Evolutionary conservation across 1,140 invertebrate genomes (phyloP).

Genomic region (Pentalonia nigronervosa): DNA sequence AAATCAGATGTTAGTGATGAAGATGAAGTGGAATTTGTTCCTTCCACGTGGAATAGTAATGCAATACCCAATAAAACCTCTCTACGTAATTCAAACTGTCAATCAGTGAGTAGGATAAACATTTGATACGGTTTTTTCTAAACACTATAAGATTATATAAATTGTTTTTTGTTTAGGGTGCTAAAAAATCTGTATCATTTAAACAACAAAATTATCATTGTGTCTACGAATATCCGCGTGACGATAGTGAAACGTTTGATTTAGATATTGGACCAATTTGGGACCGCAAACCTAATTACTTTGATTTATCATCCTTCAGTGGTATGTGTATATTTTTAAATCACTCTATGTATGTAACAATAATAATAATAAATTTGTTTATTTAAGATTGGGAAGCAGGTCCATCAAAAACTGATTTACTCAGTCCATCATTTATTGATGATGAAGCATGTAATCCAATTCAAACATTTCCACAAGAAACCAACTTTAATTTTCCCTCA

Average conservation of each 20-base stretch:
- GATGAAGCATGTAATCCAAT: conserved; percentile 35
- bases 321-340: conserved; percentile 26
- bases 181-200: conserved; percentile 76
- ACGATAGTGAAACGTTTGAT: conserved; percentile 63
- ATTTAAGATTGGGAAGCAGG: conserved; percentile 48
- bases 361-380: not conserved
- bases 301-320: conserved; percentile 45
- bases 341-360: not conserved
- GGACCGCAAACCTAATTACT: conserved; percentile 48
- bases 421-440: conserved; percentile 16
- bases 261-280: conserved; percentile 49
- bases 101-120: not conserved
- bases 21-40: conserved; percentile 68
- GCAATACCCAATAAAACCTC: conserved; percentile 69
- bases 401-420: conserved; percentile 31
- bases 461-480: conserved; percentile 13
- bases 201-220: conserved; percentile 83
- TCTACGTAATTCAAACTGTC: conserved; percentile 67
- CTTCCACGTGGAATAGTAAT: conserved; percentile 69
- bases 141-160: not conserved
- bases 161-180: conserved; percentile 64
- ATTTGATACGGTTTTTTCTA: not conserved
- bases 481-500: conserved; percentile 33
- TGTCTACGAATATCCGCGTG: conserved; percentile 82
- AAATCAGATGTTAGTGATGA: conserved; percentile 63